Conservation (phyloP, 2,113 vertebrate species). For the Oncorhynchus nerka region DNA sequence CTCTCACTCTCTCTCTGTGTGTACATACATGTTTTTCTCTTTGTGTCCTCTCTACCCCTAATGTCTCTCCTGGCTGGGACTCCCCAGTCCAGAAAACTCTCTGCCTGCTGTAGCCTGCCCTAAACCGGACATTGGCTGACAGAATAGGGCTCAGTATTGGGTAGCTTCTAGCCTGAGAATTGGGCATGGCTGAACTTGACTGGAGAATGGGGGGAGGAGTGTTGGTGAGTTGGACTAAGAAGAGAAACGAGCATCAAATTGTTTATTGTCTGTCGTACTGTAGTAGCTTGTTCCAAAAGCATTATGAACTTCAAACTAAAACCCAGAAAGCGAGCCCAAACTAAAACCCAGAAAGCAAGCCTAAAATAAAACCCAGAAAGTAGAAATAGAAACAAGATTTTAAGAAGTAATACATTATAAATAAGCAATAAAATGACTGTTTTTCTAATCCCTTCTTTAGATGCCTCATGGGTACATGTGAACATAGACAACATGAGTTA, state of each 20-base stretch:
- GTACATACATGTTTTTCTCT: not conserved
- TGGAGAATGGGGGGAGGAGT: not conserved
- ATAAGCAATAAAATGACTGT: not conserved
- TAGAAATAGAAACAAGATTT: not conserved
- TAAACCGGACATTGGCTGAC: not conserved
- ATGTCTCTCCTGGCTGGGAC: not conserved
- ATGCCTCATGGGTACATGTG: not conserved
- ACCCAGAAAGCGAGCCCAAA: not conserved
- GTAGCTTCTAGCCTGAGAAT: not conserved
- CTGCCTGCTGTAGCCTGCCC: not conserved
- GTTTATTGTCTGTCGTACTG: not conserved
- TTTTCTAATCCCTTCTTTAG: not conserved
- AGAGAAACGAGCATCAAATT: not conserved
- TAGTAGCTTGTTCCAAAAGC: not conserved
- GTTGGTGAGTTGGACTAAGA: not conserved
- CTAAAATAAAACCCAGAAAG: not conserved
- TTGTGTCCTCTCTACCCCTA: conserved; percentile 13
- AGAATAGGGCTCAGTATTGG: not conserved
- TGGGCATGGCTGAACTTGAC: not conserved
- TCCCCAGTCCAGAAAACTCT: not conserved
- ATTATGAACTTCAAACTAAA: not conserved
- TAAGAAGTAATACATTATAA: not conserved
- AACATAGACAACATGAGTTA: not conserved
- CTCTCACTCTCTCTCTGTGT: too few species aligned
- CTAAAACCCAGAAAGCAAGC: too few species aligned